These are phyloP conservation scores for Trichogramma evanescens DNA, from an alignment of 2,888 invertebrate genomes.

Conservation along the genomic window DNA sequence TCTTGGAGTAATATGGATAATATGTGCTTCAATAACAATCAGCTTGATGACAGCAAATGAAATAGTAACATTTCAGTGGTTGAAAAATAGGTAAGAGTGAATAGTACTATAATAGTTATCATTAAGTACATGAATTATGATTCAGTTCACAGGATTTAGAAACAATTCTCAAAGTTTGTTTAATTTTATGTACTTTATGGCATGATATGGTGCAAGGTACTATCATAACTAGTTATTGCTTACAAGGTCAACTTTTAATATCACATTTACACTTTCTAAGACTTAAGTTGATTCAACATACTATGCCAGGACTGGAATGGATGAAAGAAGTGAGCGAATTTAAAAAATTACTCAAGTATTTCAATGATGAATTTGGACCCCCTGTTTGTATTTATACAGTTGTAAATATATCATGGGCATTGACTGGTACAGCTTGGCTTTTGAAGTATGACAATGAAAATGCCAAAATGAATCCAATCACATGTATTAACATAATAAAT, in stretches of 20 bases:
- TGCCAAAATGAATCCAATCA: slow-evolving; percentile 53
- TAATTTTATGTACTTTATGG: slow-evolving; percentile 64
- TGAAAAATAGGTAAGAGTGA: slow-evolving; percentile 52
- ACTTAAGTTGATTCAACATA: slow-evolving; percentile 65
- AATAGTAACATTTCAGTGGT: slow-evolving; percentile 59
- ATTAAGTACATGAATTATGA: not conserved
- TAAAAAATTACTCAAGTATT: slow-evolving; percentile 66
- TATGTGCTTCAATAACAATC: slow-evolving; percentile 60
- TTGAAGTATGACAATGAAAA: slow-evolving; percentile 57
- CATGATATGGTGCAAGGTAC: slow-evolving; percentile 80
- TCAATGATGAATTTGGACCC: slow-evolving; percentile 69
- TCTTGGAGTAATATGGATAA: slow-evolving; percentile 64
- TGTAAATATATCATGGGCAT: slow-evolving; percentile 66
- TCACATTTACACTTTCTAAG: slow-evolving; percentile 67
- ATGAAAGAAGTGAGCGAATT: slow-evolving; percentile 78
- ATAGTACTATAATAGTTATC: not conserved
- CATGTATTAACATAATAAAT: slow-evolving; percentile 57
- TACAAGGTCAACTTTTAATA: slow-evolving; percentile 71
- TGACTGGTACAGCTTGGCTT: slow-evolving; percentile 64
- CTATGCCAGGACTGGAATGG: slow-evolving; percentile 68
- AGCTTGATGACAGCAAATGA: slow-evolving; percentile 61
- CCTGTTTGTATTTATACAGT: slow-evolving; percentile 72
- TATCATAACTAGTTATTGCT: slow-evolving; percentile 72
- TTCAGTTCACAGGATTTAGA: slow-evolving; percentile 51
- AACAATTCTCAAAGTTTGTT: slow-evolving; percentile 53